Base-by-base conservation (phyloP, 2,888 invertebrate genomes). In the Epirrhoe alternata region DNA sequence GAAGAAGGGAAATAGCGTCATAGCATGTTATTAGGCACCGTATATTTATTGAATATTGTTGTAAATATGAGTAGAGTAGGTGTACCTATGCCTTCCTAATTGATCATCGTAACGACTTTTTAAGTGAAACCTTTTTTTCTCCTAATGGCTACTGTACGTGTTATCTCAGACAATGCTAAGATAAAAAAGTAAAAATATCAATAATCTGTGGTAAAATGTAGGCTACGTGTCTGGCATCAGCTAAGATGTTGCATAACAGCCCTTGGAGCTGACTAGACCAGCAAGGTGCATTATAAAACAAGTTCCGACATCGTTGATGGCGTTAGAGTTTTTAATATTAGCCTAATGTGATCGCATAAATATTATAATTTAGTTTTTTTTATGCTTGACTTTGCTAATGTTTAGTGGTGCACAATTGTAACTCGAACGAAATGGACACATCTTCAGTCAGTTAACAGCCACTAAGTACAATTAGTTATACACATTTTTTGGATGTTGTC, bases 221-320 rank as follows among this genome's bases (percentile, higher is more conserved):
- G 35, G 35, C 35, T 45, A 45, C 45, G 45, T 45, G 45, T 45
- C 45, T n/a, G 14, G 5, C 45, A 45, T n/a, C 14, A 45, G 45
- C 45, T 45, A 45, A 45, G 45, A 14, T 45, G 45, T 45, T 45
- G 45, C 45, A 45, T 45, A 45, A 45, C 35, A 38, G 35, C 14
- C 45, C 45, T 45, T 14, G 45, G 45, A 45, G 6, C 35, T 10
- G 35, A 38, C n/a, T 45, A 14, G n/a, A 45, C 45, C 5, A 14
- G 45, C 6, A 45, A 45, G n/a, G n/a, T 45, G 45, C n/a, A 45
- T 45, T 45, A 14, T 14, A 14, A 45, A 45, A 45, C 45, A 14
- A 45, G 45, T 45, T 45, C 14, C 45, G 45, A 45, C 14, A 14
- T 45, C 45, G n/a, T 45, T 24, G 24, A 24, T 24, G 24, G 24